phyloP scores from a whole-genome alignment of 1,140 invertebrate genomes.

The Trichonephila inaurata region DNA sequence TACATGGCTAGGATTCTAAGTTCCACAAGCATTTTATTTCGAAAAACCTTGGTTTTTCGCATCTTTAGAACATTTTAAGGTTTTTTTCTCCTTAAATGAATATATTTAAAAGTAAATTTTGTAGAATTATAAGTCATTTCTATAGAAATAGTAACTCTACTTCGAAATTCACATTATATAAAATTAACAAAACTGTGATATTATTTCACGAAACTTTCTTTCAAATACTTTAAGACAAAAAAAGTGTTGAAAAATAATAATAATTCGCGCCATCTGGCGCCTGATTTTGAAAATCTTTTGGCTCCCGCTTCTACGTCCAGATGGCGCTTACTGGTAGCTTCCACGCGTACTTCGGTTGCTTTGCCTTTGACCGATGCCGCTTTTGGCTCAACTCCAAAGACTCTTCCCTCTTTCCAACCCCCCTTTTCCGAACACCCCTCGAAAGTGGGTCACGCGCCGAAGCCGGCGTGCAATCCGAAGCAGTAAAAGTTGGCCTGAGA shows the following conservation, averaged over 20 bases:
- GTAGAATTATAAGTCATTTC: too few relatives aligned
- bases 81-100: too few relatives aligned
- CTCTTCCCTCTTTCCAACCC: background rate
- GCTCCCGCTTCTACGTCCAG: background rate
- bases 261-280: background rate
- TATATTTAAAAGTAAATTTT: too few relatives aligned
- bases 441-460: background rate
- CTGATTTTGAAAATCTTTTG: background rate
- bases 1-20: too few relatives aligned
- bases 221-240: background rate
- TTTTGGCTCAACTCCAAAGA: slow-evolving; percentile 64
- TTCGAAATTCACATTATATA: too few relatives aligned
- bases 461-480: background rate
- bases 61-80: too few relatives aligned
- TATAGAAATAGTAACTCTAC: too few relatives aligned
- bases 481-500: background rate
- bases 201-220: background rate
- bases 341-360: slow-evolving; percentile 53
- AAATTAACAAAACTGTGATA: too few relatives aligned
- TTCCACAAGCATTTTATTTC: too few relatives aligned
- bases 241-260: background rate
- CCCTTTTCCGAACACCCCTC: background rate
- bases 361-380: slow-evolving; percentile 44
- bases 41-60: too few relatives aligned
- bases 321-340: slow-evolving; percentile 43